phyloP scores from a whole-genome alignment of 2,888 invertebrate species.

The Stegophylla sp. region DNA sequence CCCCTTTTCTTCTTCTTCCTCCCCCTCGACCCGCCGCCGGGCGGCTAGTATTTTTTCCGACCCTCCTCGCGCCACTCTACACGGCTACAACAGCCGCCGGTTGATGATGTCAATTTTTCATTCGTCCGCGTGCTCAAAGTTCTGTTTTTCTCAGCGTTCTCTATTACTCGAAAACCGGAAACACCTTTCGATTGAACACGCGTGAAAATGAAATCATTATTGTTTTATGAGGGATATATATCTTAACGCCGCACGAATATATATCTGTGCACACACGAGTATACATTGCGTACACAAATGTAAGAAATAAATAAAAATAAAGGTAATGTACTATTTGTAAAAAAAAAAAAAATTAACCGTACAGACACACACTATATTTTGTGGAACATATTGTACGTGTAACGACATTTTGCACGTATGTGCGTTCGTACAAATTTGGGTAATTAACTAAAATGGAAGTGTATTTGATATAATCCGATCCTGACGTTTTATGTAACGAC shows the following conservation, averaged over 20 bases:
- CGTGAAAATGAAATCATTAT: constrained; percentile 47
- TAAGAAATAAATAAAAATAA: no score
- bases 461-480: no score
- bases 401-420: no score
- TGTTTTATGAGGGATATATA: constrained; percentile 23
- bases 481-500: no score
- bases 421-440: no score
- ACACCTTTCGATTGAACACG: constrained; percentile 3
- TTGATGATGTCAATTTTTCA: constrained; percentile 59
- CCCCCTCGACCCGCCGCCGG: constrained; percentile 62
- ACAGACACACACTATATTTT: no score
- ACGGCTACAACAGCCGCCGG: background rate
- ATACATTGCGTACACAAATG: background rate
- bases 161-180: background rate
- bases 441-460: no score
- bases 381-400: no score
- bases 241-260: background rate
- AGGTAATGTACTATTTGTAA: no score
- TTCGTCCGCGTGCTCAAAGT: constrained; percentile 41
- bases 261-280: background rate
- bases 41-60: background rate
- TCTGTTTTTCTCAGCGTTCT: constrained; percentile 47
- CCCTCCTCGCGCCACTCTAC: background rate
- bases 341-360: no score
- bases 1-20: constrained; percentile 26